Percentiles rank a stretch among this genome's conserved stretches.
These are phyloP conservation scores for Oscheius sp. DNA, from an alignment of 2,888 invertebrate genomes.

Conservation along the genomic window DNA sequence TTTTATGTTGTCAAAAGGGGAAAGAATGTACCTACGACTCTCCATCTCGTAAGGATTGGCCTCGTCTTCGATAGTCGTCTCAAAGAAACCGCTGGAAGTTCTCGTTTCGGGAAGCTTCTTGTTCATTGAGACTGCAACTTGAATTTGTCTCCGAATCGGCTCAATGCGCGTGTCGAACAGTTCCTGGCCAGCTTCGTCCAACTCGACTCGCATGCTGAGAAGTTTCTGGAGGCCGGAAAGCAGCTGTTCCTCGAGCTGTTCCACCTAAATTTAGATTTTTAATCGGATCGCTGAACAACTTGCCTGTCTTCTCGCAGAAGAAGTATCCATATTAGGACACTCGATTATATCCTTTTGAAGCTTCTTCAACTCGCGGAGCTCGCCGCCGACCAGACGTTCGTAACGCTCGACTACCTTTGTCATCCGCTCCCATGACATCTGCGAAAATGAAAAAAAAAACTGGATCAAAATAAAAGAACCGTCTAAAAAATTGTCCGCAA, in stretches of 20 bases:
- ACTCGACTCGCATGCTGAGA: constrained; percentile 45
- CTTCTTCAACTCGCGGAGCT: constrained; percentile 46
- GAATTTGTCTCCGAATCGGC: constrained; percentile 61
- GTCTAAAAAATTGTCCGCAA: too few species aligned
- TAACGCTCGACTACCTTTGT: constrained; percentile 43
- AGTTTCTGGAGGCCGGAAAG: constrained; percentile 57
- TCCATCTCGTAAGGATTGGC: constrained; percentile 55
- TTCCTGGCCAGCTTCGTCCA: constrained; percentile 46
- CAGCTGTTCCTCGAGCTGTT: constrained; percentile 58
- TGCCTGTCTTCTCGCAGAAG: constrained; percentile 41
- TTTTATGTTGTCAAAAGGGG: not conserved
- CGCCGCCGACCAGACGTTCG: constrained; percentile 42
- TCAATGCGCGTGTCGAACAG: constrained; percentile 60
- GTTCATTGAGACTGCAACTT: constrained; percentile 48
- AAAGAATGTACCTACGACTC: constrained; percentile 28
- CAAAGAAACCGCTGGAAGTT: not conserved
- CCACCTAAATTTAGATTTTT: constrained; percentile 37
- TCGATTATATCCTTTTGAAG: constrained; percentile 45
- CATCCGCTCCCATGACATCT: constrained; percentile 42
- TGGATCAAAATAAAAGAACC: too few species aligned
- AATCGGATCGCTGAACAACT: not conserved
- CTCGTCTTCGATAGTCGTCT: constrained; percentile 41
- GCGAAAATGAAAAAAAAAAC: not conserved
- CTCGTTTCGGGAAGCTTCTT: constrained; percentile 36
- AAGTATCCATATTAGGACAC: constrained; percentile 39